phyloP scores from a whole-genome alignment of 2,113 vertebrate species.

The human (Homo sapiens) region DNA sequence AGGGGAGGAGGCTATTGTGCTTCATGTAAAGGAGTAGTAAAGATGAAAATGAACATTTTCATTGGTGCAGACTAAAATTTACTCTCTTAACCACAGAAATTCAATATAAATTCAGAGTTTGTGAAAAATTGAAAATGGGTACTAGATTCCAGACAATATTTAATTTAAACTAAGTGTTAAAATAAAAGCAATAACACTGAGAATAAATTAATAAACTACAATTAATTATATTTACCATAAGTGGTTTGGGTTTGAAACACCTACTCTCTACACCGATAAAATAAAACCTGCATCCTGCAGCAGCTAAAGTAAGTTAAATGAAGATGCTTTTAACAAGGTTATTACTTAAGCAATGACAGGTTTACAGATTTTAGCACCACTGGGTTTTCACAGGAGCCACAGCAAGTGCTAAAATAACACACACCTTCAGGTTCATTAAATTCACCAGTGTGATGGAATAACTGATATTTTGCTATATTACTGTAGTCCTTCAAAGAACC shows the following conservation, averaged over 20 bases:
- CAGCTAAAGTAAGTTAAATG: slow-evolving; percentile 89
- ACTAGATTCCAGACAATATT: slow-evolving; percentile 83
- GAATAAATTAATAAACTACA: slow-evolving; percentile 88
- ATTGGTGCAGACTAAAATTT: slow-evolving; percentile 80
- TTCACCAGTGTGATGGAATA: slow-evolving; percentile 89
- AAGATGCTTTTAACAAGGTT: slow-evolving; percentile 92
- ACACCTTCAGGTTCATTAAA: slow-evolving; percentile 95
- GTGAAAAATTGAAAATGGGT: slow-evolving; percentile 82
- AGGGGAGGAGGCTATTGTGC: slow-evolving; percentile 58
- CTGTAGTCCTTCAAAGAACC: slow-evolving; percentile 85
- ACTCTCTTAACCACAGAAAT: slow-evolving; percentile 80
- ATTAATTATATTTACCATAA: slow-evolving; percentile 89
- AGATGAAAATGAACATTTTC: slow-evolving; percentile 82
- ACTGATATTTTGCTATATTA: slow-evolving; percentile 88
- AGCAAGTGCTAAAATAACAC: slow-evolving; percentile 95
- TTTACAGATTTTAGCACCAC: slow-evolving; percentile 94
- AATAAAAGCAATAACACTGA: slow-evolving; percentile 86
- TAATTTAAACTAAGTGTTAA: slow-evolving; percentile 86
- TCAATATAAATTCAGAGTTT: slow-evolving; percentile 84
- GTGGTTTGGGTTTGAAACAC: slow-evolving; percentile 84
- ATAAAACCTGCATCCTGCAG: slow-evolving; percentile 85
- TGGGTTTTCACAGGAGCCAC: slow-evolving; percentile 89
- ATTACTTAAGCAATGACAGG: slow-evolving; percentile 91
- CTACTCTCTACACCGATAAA: slow-evolving; percentile 84
- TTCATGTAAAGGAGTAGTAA: slow-evolving; percentile 79